Percentiles rank a stretch among this genome's conserved stretches.
Conservation (phyloP, 2,113 vertebrate species). For the Bufo bufo region DNA sequence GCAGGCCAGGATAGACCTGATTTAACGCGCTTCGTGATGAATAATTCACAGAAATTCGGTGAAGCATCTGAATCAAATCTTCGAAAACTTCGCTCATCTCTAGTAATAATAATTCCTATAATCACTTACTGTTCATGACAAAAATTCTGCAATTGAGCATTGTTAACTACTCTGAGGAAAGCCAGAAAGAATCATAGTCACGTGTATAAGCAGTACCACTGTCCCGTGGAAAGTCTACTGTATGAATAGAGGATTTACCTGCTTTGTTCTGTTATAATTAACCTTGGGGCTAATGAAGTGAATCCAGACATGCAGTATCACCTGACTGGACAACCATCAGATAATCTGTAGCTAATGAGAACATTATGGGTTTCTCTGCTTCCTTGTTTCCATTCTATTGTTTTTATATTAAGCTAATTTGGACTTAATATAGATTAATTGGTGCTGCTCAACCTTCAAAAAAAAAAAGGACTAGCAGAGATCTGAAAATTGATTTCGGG, state of each 20-base stretch:
- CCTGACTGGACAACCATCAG: constrained; percentile 61
- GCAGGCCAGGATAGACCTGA: no score
- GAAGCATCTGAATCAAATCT: no score
- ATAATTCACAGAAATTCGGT: no score
- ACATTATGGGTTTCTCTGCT: constrained; percentile 65
- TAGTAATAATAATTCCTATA: no score
- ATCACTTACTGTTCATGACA: neutral
- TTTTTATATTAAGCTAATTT: constrained; percentile 69
- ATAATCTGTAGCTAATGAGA: constrained; percentile 68
- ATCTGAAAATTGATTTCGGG: constrained; percentile 36
- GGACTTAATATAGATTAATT: constrained; percentile 67
- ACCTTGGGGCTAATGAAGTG: constrained; percentile 69
- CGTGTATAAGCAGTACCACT: neutral
- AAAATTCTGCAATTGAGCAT: neutral
- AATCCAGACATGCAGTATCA: constrained; percentile 63
- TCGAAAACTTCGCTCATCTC: no score
- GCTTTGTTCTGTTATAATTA: constrained; percentile 67
- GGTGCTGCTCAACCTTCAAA: constrained; percentile 52
- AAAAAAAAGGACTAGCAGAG: neutral
- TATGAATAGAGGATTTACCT: constrained; percentile 58
- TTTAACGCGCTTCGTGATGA: no score
- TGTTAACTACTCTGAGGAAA: no score
- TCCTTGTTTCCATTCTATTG: constrained; percentile 62
- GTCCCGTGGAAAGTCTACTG: constrained; percentile 20
- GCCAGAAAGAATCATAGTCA: neutral